Evolutionary conservation across 2,888 invertebrate genomes (phyloP), one percentile per base, ranked within the genome.

Genomic region (Ectemnius continuus): DNA sequence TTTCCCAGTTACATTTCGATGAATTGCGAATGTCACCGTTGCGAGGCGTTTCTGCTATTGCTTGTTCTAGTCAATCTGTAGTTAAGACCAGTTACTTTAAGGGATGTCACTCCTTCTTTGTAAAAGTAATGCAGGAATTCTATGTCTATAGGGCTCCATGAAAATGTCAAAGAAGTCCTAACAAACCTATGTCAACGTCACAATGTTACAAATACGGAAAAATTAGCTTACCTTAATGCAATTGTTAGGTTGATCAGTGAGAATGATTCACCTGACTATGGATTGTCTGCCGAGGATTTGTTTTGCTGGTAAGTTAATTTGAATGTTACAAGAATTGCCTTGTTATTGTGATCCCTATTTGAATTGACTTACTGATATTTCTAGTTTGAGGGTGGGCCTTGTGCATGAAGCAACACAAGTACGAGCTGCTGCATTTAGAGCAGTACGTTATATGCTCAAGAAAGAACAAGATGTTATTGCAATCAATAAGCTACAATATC

Each of bases 381-480:
- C 67, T 89, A 98, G 99, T 91, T 93, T 99, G 88, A 95, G 97
- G 84, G 93, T 96, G 75, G 94, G 96, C 70, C 92, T 98, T 82
- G 93, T 97, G 67, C 95, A 97, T 91, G 96, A 97, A 83, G 95
- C 96, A 77, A 96, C 97, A 85, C 96, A 97, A 91, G 95, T 99
- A 71, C 94, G 98, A 87, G 97, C 98, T 79, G 97, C 97, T 68
- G 95, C 97, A 52, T 92, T 99, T 78, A 94, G 98, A 86, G 96
- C 96, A 65, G 93, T 98, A 75, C 94, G 98, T 80, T 97, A 98
- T 91, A 93, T 97, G 85, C 92, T 98, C 68, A 94, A 93, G 87
- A 94, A 94, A 81, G 94, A 95, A 87, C 94, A 94, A 88, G 96
- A 97, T 91, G 93, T 98, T 79, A 93, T 95, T 84, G 93, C 94